Percentiles rank a stretch among this genome's conserved stretches.
These are phyloP conservation scores for Gymnocheta viridis DNA, from an alignment of 2,888 invertebrate genomes.

Conservation along the genomic window DNA sequence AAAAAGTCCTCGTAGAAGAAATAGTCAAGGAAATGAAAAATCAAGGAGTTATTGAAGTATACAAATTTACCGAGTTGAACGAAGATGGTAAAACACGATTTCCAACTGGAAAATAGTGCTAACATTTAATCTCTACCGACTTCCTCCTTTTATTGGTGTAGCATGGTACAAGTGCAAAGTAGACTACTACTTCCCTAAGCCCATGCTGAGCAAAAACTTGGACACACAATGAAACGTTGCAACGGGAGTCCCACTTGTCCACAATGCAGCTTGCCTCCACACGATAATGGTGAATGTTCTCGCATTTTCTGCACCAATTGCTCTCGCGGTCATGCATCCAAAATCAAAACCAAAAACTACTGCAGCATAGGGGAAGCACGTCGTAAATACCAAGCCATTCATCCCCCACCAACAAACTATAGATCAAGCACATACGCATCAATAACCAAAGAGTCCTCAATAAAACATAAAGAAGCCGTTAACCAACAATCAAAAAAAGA, in stretches of 20 bases:
- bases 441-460: no score
- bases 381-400: background rate
- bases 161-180: slow-evolving; percentile 58
- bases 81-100: slow-evolving; percentile 16
- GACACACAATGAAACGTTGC: slow-evolving; percentile 10
- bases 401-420: background rate
- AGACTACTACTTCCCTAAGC: slow-evolving; percentile 45
- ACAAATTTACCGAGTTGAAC: background rate
- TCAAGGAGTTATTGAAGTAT: background rate
- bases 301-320: slow-evolving; percentile 11
- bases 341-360: background rate
- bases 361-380: slow-evolving; percentile 31
- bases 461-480: no score
- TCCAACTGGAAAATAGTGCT: slow-evolving; percentile 48
- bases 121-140: slow-evolving; percentile 51
- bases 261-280: slow-evolving; percentile 24
- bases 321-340: background rate
- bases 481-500: no score
- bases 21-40: background rate
- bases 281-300: slow-evolving; percentile 2
- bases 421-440: background rate
- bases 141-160: slow-evolving; percentile 33
- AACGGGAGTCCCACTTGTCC: slow-evolving; percentile 9
- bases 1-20: background rate
- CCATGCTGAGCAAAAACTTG: slow-evolving; percentile 48